phyloP scores from a whole-genome alignment of 2,113 vertebrate genomes.

The Heterochromis multidens region DNA sequence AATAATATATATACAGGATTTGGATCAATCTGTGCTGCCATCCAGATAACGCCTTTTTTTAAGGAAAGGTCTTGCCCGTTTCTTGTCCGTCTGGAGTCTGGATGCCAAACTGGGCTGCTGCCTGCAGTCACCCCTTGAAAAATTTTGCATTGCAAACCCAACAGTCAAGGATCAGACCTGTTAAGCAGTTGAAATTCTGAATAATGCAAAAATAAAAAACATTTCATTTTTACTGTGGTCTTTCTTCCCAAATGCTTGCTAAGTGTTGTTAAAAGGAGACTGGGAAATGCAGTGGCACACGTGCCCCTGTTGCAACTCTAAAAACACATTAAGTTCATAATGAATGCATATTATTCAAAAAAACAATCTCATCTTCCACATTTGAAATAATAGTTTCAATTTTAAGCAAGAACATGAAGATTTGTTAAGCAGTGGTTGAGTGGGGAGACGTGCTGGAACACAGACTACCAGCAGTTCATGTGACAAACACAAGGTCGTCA shows the following conservation, averaged over 20 bases:
- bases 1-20: too few relatives aligned
- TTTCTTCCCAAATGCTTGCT: not conserved
- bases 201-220: not conserved
- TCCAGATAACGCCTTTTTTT: too few relatives aligned
- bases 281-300: not conserved
- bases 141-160: not conserved
- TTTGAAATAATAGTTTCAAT: not conserved
- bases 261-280: not conserved
- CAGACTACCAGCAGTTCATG: not conserved
- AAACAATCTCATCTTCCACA: not conserved
- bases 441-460: not conserved
- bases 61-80: too few relatives aligned
- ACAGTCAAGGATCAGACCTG: not conserved
- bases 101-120: too few relatives aligned
- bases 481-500: not conserved
- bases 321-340: not conserved
- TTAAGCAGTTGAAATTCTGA: not conserved
- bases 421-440: not conserved
- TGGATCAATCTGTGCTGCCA: too few relatives aligned
- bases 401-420: not conserved
- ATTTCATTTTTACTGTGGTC: not conserved
- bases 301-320: not conserved
- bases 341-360: not conserved
- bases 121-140: too few relatives aligned
- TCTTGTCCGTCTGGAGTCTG: too few relatives aligned